phyloP scores from a whole-genome alignment of 2,888 invertebrate genomes.

The Steinernema carpocapsae region DNA sequence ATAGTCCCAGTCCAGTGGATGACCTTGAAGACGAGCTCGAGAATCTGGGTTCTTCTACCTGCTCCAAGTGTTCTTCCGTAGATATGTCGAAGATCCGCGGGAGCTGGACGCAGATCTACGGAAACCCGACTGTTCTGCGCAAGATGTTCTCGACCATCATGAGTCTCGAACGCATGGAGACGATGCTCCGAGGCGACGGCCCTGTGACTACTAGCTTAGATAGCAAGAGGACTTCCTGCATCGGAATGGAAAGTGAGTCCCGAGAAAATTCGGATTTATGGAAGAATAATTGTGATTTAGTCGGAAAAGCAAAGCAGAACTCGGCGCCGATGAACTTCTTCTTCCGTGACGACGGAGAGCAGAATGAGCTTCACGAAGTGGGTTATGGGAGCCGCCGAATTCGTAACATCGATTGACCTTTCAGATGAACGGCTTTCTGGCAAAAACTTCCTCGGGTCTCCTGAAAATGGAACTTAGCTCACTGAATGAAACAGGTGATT shows the following conservation, averaged over 20 bases:
- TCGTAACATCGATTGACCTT: slow-evolving; percentile 18
- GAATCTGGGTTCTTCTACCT: slow-evolving; percentile 38
- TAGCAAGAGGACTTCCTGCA: slow-evolving; percentile 53
- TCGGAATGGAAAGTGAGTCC: slow-evolving; percentile 55
- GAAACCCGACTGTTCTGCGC: slow-evolving; percentile 56
- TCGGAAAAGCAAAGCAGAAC: slow-evolving; percentile 40
- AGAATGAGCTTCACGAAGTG: slow-evolving; percentile 60
- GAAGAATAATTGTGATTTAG: slow-evolving; percentile 35
- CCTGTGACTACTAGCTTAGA: slow-evolving; percentile 47
- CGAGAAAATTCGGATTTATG: not conserved
- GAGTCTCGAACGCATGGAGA: slow-evolving; percentile 50
- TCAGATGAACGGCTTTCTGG: slow-evolving; percentile 55
- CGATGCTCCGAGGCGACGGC: slow-evolving; percentile 33
- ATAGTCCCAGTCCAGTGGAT: not conserved
- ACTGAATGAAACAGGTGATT: slow-evolving; percentile 33
- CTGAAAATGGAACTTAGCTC: slow-evolving; percentile 34
- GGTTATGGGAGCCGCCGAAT: too few relatives aligned
- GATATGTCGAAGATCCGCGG: slow-evolving; percentile 55
- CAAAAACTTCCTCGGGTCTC: slow-evolving; percentile 12
- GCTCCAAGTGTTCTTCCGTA: slow-evolving; percentile 55
- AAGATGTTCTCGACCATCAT: slow-evolving; percentile 60
- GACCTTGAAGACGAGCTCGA: slow-evolving; percentile 33
- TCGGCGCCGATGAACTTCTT: slow-evolving; percentile 55
- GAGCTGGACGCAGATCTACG: slow-evolving; percentile 64
- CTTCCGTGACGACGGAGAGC: slow-evolving; percentile 55